Percentiles rank a stretch among this genome's conserved stretches.
phyloP scores from a whole-genome alignment of 2,888 invertebrate species.

The Nomada lathburiana region DNA sequence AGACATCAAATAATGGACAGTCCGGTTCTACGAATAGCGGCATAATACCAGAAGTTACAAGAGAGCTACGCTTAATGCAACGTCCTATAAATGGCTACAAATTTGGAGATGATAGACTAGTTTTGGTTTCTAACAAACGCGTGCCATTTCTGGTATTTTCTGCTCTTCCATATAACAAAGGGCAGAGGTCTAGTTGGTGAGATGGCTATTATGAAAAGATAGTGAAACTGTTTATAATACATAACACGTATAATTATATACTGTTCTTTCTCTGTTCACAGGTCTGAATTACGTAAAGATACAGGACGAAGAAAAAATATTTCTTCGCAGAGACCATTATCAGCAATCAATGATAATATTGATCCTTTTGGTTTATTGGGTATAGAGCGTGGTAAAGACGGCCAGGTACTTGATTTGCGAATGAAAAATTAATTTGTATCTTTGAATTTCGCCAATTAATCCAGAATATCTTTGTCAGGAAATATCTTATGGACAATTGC shows the following conservation, averaged over 20 bases:
- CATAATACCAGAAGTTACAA: slow-evolving; percentile 82
- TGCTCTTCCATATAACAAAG: slow-evolving; percentile 92
- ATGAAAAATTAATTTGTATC: background rate
- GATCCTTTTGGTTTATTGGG: slow-evolving; percentile 95
- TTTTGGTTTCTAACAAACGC: slow-evolving; percentile 91
- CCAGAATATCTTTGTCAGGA: slow-evolving; percentile 86
- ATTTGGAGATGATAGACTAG: slow-evolving; percentile 92
- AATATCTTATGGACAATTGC: slow-evolving; percentile 94
- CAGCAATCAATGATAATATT: slow-evolving; percentile 92
- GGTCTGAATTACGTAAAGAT: slow-evolving; percentile 90
- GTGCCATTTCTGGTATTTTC: slow-evolving; percentile 95
- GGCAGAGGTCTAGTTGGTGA: slow-evolving; percentile 88
- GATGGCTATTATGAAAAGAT: slow-evolving; percentile 51
- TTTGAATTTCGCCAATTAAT: slow-evolving; percentile 2
- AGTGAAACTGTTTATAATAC: background rate
- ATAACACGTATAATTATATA: slow-evolving; percentile 3
- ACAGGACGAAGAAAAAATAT: slow-evolving; percentile 91
- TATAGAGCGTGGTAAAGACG: slow-evolving; percentile 92
- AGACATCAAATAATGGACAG: slow-evolving; percentile 86
- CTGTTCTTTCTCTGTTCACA: slow-evolving; percentile 69
- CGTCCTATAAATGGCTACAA: slow-evolving; percentile 88
- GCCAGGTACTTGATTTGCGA: slow-evolving; percentile 86
- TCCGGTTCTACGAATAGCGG: slow-evolving; percentile 83
- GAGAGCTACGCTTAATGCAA: slow-evolving; percentile 84
- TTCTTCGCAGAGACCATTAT: slow-evolving; percentile 93